These are phyloP conservation scores for Tanypteryx hageni DNA, from an alignment of 2,888 invertebrate genomes.

Conservation along the genomic window DNA sequence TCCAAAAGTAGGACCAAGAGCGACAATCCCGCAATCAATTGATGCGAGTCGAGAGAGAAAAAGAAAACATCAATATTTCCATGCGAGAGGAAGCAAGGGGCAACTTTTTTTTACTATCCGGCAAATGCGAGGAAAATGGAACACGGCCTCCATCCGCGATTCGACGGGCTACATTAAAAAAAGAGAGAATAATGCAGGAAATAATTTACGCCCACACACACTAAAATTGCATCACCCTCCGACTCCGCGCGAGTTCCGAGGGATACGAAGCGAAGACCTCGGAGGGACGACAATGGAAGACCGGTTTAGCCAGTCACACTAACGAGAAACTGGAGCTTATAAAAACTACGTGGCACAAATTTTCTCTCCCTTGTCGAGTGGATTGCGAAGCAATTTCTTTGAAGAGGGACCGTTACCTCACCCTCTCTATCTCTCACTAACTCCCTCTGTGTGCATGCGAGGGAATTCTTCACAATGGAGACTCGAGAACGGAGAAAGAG, in stretches of 20 bases:
- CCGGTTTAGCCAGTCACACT: constrained; percentile 18
- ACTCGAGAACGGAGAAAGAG: neutral
- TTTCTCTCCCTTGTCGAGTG: neutral
- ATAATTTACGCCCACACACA: neutral
- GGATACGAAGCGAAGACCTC: constrained; percentile 8
- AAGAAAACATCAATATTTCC: too few species aligned
- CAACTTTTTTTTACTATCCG: too few species aligned
- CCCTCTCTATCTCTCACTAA: too few species aligned
- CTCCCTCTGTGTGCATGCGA: neutral
- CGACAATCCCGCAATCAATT: too few species aligned
- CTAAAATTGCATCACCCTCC: neutral
- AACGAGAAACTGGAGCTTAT: constrained; percentile 22
- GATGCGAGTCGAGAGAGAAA: too few species aligned
- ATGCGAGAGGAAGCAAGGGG: too few species aligned
- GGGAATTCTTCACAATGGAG: constrained; percentile 11
- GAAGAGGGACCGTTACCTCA: neutral
- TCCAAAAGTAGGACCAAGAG: too few species aligned
- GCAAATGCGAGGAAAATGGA: neutral
- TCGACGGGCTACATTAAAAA: too few species aligned
- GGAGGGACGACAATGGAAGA: neutral
- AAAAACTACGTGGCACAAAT: constrained; percentile 14
- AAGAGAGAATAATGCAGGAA: neutral
- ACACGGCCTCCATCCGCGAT: constrained; percentile 10
- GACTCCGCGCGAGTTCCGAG: neutral
- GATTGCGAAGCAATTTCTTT: constrained; percentile 30